phyloP scores from a whole-genome alignment of 2,113 vertebrate genomes.

The Patagioenas fasciata region DNA sequence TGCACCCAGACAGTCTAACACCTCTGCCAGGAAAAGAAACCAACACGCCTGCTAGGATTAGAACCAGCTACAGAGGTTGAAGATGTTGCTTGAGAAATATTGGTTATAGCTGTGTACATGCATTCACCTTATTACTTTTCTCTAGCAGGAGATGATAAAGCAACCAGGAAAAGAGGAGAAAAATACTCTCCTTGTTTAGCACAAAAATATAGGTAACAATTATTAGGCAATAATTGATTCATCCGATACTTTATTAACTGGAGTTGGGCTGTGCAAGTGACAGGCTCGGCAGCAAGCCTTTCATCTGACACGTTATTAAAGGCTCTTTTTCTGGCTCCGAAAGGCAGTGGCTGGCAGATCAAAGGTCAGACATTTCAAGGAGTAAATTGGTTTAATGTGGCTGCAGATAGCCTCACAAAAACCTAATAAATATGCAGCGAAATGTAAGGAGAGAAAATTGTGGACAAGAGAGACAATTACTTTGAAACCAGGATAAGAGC shows the following conservation, averaged over 20 bases:
- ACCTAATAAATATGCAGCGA: slow-evolving; percentile 74
- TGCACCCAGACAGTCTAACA: background rate
- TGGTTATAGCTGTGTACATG: background rate
- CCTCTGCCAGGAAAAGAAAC: background rate
- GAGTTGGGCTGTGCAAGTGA: slow-evolving; percentile 11
- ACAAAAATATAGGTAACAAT: slow-evolving; percentile 48
- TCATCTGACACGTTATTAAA: slow-evolving; percentile 65
- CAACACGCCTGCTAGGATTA: accelerated
- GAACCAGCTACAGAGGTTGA: background rate
- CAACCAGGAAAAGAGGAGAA: background rate
- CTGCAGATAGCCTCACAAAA: slow-evolving; percentile 66
- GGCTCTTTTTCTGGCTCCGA: slow-evolving; percentile 52
- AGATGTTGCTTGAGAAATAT: background rate
- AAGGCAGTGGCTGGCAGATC: slow-evolving; percentile 66
- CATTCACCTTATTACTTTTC: background rate
- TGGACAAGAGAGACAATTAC: slow-evolving; percentile 76
- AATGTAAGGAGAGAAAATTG: slow-evolving; percentile 71
- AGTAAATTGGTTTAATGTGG: slow-evolving; percentile 76
- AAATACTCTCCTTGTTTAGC: background rate
- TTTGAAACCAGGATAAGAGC: slow-evolving; percentile 72
- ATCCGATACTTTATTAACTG: slow-evolving; percentile 32
- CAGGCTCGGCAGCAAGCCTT: slow-evolving; percentile 43
- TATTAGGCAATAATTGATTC: slow-evolving; percentile 69
- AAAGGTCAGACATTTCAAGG: slow-evolving; percentile 75
- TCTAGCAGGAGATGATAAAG: background rate